These are phyloP conservation scores for Notocelia uddmanniana DNA, from an alignment of 2,888 invertebrate species.

Conservation along the genomic window DNA sequence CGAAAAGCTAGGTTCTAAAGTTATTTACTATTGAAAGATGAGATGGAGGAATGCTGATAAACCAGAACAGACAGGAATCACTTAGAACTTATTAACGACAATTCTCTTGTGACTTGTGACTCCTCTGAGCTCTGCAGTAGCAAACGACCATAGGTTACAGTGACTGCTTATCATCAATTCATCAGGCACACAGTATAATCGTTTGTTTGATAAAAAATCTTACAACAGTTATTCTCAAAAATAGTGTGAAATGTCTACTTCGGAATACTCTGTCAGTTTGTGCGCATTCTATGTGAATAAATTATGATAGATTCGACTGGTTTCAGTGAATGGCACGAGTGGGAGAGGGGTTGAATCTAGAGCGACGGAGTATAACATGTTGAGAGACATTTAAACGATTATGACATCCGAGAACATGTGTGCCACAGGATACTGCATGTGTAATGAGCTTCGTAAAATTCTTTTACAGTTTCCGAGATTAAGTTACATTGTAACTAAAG, in stretches of 20 bases:
- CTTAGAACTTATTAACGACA: no score
- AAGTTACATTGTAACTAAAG: slow-evolving; percentile 18
- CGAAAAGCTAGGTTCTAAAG: no score
- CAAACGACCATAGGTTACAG: not conserved
- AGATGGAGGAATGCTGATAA: no score
- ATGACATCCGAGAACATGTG: slow-evolving; percentile 42
- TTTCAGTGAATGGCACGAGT: slow-evolving; percentile 7
- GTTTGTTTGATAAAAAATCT: not conserved
- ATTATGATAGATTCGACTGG: slow-evolving; percentile 28
- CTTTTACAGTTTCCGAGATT: slow-evolving; percentile 34
- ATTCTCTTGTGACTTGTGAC: no score
- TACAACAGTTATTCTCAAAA: not conserved
- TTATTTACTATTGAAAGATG: no score
- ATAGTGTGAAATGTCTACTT: slow-evolving; percentile 3
- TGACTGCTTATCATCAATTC: not conserved
- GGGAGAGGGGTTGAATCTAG: slow-evolving; percentile 22
- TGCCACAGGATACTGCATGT: slow-evolving; percentile 33
- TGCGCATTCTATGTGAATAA: slow-evolving; percentile 28
- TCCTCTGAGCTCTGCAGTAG: not conserved
- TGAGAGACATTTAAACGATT: slow-evolving; percentile 37
- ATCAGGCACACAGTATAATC: not conserved
- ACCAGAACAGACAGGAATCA: no score
- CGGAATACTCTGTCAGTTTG: slow-evolving; percentile 13
- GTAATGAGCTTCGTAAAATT: slow-evolving; percentile 26
- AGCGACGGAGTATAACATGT: slow-evolving; percentile 25